phyloP scores from a whole-genome alignment of 2,797 vertebrate species.

The Callimico goeldii region DNA sequence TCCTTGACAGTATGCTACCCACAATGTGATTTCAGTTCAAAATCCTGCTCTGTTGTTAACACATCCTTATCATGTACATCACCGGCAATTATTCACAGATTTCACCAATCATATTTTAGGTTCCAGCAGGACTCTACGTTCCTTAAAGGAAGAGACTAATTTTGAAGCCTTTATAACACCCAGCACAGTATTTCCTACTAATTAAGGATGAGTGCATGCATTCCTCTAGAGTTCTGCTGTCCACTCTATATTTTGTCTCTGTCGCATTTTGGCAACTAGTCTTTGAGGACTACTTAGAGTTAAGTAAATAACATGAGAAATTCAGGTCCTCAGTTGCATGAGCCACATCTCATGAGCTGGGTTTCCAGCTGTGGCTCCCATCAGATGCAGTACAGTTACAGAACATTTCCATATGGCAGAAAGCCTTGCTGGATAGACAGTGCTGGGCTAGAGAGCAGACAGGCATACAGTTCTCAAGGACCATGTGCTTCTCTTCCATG shows the following conservation, averaged over 20 bases:
- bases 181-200: not conserved
- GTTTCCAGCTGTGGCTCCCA: fast-evolving
- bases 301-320: not conserved
- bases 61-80: fast-evolving
- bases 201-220: not conserved
- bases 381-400: fast-evolving
- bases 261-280: not conserved
- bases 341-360: fast-evolving
- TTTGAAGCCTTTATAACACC: not conserved
- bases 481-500: not conserved
- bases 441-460: not conserved
- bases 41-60: not conserved
- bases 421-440: no score
- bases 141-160: no score
- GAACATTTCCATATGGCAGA: not conserved
- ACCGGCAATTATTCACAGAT: not conserved
- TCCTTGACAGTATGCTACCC: not conserved
- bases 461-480: not conserved
- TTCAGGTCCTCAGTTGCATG: fast-evolving
- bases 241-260: not conserved
- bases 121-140: no score
- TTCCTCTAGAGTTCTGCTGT: no score
- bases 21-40: not conserved
- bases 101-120: fast-evolving
- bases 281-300: not conserved